Conservation (phyloP, 2,113 vertebrate genomes). For the Corythaeola cristata region DNA sequence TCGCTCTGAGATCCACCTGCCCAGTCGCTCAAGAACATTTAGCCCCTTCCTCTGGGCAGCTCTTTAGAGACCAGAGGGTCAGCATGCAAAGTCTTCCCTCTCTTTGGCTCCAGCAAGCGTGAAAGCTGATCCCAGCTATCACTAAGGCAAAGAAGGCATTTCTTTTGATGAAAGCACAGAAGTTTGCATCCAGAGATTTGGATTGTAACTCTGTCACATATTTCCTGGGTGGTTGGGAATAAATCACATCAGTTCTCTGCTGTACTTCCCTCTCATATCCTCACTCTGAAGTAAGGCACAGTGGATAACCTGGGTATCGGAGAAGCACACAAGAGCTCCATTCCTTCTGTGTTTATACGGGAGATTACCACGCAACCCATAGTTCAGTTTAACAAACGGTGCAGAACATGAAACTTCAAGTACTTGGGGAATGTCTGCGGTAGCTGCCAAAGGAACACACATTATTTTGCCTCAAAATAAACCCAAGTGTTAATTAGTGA, state of each 20-base stretch:
- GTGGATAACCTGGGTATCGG: background rate
- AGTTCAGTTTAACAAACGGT: background rate
- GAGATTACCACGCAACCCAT: background rate
- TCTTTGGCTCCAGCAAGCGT: background rate
- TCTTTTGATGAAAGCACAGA: background rate
- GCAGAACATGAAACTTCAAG: background rate
- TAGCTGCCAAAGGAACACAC: background rate
- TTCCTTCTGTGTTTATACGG: background rate
- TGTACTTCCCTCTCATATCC: background rate
- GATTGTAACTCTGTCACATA: fast-evolving
- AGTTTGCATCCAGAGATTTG: background rate
- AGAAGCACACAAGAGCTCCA: background rate
- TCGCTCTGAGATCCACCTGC: fast-evolving
- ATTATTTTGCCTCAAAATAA: background rate
- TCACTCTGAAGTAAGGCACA: background rate
- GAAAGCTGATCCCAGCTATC: background rate
- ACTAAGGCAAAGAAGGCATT: background rate
- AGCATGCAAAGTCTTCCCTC: background rate
- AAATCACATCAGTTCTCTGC: background rate
- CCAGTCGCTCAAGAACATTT: background rate
- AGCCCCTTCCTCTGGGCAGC: background rate
- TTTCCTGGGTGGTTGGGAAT: background rate
- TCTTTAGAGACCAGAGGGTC: background rate
- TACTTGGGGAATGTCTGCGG: background rate
- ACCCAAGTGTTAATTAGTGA: background rate